phyloP scores from a whole-genome alignment of 1,140 invertebrate genomes.

The Heterodera carotae region DNA sequence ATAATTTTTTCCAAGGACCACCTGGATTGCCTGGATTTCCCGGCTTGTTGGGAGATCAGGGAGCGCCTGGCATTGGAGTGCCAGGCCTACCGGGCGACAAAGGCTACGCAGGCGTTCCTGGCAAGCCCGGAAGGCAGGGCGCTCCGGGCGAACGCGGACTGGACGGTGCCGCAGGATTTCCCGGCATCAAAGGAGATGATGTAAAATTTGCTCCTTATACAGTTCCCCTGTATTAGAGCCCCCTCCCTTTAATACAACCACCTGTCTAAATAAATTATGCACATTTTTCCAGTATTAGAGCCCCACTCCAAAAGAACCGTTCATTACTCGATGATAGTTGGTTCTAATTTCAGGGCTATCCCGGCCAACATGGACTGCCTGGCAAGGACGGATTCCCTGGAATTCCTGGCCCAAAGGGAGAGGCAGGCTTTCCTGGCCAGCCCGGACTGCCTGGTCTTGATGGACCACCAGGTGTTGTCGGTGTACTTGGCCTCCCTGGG shows the following conservation, averaged over 20 bases:
- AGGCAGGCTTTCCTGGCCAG: constrained; percentile 50
- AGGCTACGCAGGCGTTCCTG: constrained; percentile 26
- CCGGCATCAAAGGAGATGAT: constrained; percentile 20
- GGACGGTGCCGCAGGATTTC: constrained; percentile 14
- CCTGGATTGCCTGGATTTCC: constrained; percentile 20
- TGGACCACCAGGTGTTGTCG: not conserved
- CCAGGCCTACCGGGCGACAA: constrained; percentile 41
- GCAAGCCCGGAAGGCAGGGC: constrained; percentile 1
- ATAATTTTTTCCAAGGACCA: not conserved
- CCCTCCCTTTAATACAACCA: too few species aligned
- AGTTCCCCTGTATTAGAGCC: too few species aligned
- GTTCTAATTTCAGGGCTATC: not conserved
- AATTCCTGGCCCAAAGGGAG: constrained; percentile 59
- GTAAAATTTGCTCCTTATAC: not conserved
- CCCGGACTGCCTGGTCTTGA: constrained; percentile 51
- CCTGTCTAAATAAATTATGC: not conserved
- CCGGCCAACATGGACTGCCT: constrained; percentile 26
- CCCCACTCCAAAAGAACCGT: too few species aligned
- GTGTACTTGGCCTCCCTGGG: constrained; percentile 70
- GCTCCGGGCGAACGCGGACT: constrained; percentile 4
- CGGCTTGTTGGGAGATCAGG: not conserved
- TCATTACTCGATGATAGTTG: too few species aligned
- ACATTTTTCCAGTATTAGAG: too few species aligned
- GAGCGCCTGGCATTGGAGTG: constrained; percentile 12
- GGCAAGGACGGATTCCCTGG: constrained; percentile 52